Base-by-base conservation (phyloP, 2,797 vertebrate species). In the Echeneis naucrates region DNA sequence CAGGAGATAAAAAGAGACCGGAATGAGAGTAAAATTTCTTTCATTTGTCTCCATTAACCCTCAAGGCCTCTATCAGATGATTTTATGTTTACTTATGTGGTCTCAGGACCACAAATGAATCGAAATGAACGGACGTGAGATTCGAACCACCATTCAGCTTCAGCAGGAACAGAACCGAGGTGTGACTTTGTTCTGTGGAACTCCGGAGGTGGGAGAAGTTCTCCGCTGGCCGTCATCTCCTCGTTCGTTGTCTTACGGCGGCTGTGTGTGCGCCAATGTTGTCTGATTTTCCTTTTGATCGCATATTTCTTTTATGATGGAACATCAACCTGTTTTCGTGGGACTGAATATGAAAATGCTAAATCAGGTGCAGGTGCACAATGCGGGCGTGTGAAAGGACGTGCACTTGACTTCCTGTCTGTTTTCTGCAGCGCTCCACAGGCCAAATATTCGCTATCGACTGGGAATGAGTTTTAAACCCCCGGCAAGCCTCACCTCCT, bases 11-110 rank as follows among this genome's bases (percentile, higher is more conserved):
- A 50, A n/a, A 13, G 12, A 38, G 35, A 4, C 3, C 10, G 56
- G 17, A 57, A 40, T 54, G 59, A 60, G 33, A 38, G 17, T 68
- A 2, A 51, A n/a, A 54, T 4, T 21, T 17, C 23, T 52, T 40
- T 64, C 24, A 38, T 37, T 4, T 53, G 14, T 53, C 26, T 64
- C 40, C 40, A 57, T 62, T 59, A n/a, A 55, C 21, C 47, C 42
- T 50, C 23, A 1, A 66, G 47, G 12, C 38, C 13, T 42, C 56
- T 5, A 8, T 47, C 44, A 21, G 7, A 21, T 47, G 9, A 60
- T 5, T 8, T 30, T n/a, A n/a, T n/a, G n/a, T 40, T 27, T 14
- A 42, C 32, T 17, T 4, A 30, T 26, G 33, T 51, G 13, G 42
- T 61, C 16, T 21, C 50, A 40, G 35, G 44, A 8, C 60, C 48